Percentiles rank a stretch among this genome's conserved stretches.
phyloP scores from a whole-genome alignment of 2,113 vertebrate species.

The Pyxicephalus adspersus region DNA sequence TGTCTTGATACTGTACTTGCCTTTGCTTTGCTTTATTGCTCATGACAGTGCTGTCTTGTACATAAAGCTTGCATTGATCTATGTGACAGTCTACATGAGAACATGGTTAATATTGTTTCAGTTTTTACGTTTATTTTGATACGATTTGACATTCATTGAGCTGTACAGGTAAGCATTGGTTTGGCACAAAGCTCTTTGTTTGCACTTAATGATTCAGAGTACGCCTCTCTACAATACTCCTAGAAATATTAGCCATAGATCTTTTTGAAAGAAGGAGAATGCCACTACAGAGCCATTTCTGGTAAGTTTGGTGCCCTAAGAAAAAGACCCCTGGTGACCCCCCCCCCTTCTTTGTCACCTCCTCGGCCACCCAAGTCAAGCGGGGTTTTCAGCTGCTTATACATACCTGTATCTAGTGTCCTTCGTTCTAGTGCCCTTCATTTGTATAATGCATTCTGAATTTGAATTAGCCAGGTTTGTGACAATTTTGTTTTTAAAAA shows the following conservation, averaged over 20 bases:
- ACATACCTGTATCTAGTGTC: no score
- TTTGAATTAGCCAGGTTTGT: no score
- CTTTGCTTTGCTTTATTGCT: slow-evolving; percentile 41
- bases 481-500: no score
- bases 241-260: background rate
- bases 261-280: background rate
- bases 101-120: slow-evolving; percentile 33
- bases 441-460: no score
- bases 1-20: slow-evolving; percentile 48
- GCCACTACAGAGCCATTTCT: no score
- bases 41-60: slow-evolving; percentile 44
- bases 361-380: no score
- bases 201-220: slow-evolving; percentile 15
- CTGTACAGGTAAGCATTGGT: slow-evolving; percentile 21
- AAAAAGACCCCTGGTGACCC: no score
- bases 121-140: slow-evolving; percentile 31
- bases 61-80: slow-evolving; percentile 31
- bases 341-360: no score
- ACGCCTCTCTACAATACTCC: slow-evolving; percentile 13
- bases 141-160: slow-evolving; percentile 17
- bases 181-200: slow-evolving; percentile 1
- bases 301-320: no score
- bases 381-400: no score
- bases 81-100: slow-evolving; percentile 24
- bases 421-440: no score